phyloP scores from a whole-genome alignment of 2,888 invertebrate genomes.

The Carterocephalus palaemon region DNA sequence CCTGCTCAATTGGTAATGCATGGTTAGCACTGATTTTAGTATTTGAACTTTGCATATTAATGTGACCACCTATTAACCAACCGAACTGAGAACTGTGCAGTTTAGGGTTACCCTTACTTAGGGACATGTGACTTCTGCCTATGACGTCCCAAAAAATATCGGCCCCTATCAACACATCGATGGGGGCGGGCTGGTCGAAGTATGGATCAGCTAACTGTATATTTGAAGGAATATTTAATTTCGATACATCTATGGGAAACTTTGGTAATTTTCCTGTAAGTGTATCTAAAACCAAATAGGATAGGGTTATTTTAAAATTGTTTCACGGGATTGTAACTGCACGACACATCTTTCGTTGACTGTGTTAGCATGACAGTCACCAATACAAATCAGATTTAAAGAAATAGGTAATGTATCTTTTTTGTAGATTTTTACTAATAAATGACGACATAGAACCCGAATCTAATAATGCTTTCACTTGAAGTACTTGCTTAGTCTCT shows the following conservation, averaged over 20 bases:
- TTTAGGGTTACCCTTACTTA: conserved; percentile 5
- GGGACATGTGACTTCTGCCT: conserved; percentile 7
- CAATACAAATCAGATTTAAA: conserved; percentile 3
- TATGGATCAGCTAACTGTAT: conserved; percentile 31
- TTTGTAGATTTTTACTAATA: background rate
- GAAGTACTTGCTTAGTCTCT: conserved; percentile 12
- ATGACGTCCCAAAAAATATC: conserved; percentile 27
- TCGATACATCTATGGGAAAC: conserved; percentile 1
- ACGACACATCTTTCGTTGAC: conserved; percentile 26
- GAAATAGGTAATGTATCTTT: conserved; percentile 15
- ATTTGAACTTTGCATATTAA: background rate
- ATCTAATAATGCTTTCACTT: conserved; percentile 13
- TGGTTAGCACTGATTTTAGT: conserved; percentile 7
- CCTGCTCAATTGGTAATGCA: background rate
- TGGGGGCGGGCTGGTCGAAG: conserved; percentile 24
- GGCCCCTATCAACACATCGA: conserved; percentile 30
- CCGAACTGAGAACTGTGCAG: conserved; percentile 8
- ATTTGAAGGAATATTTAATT: conserved; percentile 24
- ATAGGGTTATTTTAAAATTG: conserved; percentile 11
- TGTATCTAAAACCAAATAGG: conserved; percentile 26
- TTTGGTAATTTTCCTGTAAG: conserved; percentile 29
- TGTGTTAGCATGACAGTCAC: conserved; percentile 6
- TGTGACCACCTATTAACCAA: conserved; percentile 6
- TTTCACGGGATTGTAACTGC: conserved; percentile 21
- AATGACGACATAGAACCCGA: conserved; percentile 8